Evolutionary conservation across 2,113 vertebrate species (phyloP), one percentile per base, ranked within the genome.

Genomic region (Hippocampus guttulatus): DNA sequence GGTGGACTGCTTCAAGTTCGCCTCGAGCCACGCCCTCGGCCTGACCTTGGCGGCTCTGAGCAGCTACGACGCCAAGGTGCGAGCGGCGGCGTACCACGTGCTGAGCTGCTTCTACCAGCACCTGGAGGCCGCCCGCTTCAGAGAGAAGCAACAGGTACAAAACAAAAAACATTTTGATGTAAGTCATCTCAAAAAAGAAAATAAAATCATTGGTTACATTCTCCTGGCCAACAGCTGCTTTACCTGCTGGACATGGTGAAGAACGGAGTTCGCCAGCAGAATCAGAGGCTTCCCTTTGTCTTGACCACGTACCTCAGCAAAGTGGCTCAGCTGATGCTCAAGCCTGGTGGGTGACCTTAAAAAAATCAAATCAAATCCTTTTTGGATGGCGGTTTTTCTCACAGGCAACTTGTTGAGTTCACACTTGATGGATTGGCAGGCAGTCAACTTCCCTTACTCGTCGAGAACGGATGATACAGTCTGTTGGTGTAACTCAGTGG

Each of bases 1-100:
- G 61, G 88, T 98, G 45, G 95, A 97, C 45, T 99, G 96, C 84
- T 85, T 91, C 8, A 98, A 94, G 85, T 99, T 98, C 74, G 90
- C 96, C 4, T 95, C 95, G 61, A 91, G 94, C 64, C 94, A 95
- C 3, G 94, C 95, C 51, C 79, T 98, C 38, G 95, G 95, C 1
- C 77, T 99, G 0, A 93, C 94, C 0, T 76, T 96, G 3, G 90
- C 87, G 45, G 92, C 95, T 4, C 93, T 98, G n/a, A 98, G 97
- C 81, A 98, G 97, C 88, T 95, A 94, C 0, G 95, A 99, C 86
- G 78, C 92, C 40, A 94, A 89, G 71, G 81, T 95, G 89, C 90
- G 97, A 74, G 95, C 95, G 0, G 93, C 92, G 0, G 95, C 95
- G 0, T 98, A 95, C 51, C 91, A 92, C 0, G 89, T 98, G 38